Base-by-base conservation (phyloP, 1,140 invertebrate species). In the Nymphalis io region DNA sequence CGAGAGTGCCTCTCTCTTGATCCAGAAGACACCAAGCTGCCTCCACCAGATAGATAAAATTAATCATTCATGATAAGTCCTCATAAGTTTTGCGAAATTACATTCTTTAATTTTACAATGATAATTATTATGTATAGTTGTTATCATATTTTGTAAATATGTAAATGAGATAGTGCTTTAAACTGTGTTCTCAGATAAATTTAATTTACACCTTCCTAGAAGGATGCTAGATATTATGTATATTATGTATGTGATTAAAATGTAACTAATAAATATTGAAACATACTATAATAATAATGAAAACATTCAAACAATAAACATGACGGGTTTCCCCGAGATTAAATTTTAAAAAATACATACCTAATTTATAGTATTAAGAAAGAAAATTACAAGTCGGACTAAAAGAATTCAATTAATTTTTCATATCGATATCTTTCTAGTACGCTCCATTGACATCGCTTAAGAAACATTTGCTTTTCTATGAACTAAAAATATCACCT, bases 1-100 rank as follows among this genome's bases (percentile, higher is more conserved):
- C 93, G 95, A 82, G 94, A 96, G 93, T 97, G 96, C 93, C 95
- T 97, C 93, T 95, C 95, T 83, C 93, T 97, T 88, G 96, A 96
- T 90, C 94, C 95, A 72, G 95, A 95, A 81, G 94, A 94, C 73
- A 91, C 91, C 66, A 92, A 92, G 72, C 85, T 92, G 70, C 91
- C 91, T 62, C 90, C 90, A 13, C 91, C 92, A 18, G 92, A 92
- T 74, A 92, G 92, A 92, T 92, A 92, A 90, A 75, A 73, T 55
- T 53, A 51, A 74, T 66, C 53, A 40, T 18, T 61, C 58, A 67
- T 48, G 3, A 46, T 58, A 67, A 23, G 20, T 64, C 40, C 51
- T 44, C 23, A 53, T 59, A 51, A 20, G 51, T 55, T 27, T 55
- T 27, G 23, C 23, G 53, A 72, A 42, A 68, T 68, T 67, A 61